phyloP scores from a whole-genome alignment of 2,113 vertebrate species.

The Triplophysa dalaica region DNA sequence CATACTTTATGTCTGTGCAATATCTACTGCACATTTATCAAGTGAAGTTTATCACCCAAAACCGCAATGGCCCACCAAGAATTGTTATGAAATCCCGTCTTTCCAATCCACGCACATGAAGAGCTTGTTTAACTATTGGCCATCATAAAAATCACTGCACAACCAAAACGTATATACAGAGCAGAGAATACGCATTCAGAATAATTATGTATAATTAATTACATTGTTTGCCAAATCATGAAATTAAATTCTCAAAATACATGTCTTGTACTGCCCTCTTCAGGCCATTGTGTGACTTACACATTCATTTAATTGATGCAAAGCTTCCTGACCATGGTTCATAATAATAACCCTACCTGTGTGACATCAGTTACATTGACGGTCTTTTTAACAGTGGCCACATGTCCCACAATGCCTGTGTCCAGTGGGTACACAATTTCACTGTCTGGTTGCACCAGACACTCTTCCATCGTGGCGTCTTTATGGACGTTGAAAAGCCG shows the following conservation, averaged over 20 bases:
- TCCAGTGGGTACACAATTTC: slow-evolving; percentile 90
- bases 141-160: background rate
- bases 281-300: slow-evolving; percentile 6
- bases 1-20: slow-evolving; percentile 2
- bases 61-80: background rate
- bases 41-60: background rate
- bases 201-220: background rate
- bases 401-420: slow-evolving; percentile 82
- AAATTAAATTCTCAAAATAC: background rate
- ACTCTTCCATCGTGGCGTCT: slow-evolving; percentile 78
- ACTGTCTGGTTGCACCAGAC: slow-evolving; percentile 81
- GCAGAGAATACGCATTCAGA: background rate
- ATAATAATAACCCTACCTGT: slow-evolving; percentile 71
- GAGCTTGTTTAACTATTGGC: background rate
- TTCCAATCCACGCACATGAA: background rate
- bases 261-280: slow-evolving; percentile 37
- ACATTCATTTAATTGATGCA: background rate
- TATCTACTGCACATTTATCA: slow-evolving; percentile 12
- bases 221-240: background rate
- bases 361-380: slow-evolving; percentile 74
- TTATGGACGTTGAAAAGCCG: slow-evolving; percentile 84
- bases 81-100: background rate
- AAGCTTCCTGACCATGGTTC: background rate
- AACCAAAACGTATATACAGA: background rate
- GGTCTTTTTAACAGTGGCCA: slow-evolving; percentile 82